phyloP scores from a whole-genome alignment of 2,113 vertebrate species.

The Cheirogaleus medius region DNA sequence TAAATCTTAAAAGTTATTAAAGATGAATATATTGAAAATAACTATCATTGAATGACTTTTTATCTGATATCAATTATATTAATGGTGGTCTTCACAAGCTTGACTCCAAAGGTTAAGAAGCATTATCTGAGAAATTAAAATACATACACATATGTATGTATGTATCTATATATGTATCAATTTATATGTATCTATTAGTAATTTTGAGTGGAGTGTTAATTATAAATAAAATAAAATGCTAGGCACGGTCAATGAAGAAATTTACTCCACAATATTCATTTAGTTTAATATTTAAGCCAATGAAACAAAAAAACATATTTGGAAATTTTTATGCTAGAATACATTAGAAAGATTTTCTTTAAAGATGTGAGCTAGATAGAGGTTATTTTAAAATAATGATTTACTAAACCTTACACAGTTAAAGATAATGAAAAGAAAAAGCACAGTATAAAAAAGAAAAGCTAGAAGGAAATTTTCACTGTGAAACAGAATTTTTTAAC shows the following conservation, averaged over 20 bases:
- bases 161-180: neutral
- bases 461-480: neutral
- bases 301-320: neutral
- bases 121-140: slow-evolving; percentile 14
- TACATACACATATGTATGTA: neutral
- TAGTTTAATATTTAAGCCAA: neutral
- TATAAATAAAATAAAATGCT: neutral
- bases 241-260: neutral
- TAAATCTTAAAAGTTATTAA: neutral
- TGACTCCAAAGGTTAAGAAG: slow-evolving; percentile 9
- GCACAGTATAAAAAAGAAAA: neutral
- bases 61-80: neutral
- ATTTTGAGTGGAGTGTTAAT: neutral
- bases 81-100: neutral
- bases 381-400: neutral
- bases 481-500: neutral
- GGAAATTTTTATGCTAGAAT: neutral
- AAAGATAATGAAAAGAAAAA: neutral
- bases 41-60: slow-evolving; percentile 26
- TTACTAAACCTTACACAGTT: neutral
- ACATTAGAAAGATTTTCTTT: slow-evolving; percentile 26
- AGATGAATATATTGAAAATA: neutral
- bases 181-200: neutral
- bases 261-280: neutral
- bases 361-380: neutral